Evolutionary conservation across 2,113 vertebrate species (phyloP), one percentile per base, ranked within the genome.

Genomic region (Microcebus murinus): DNA sequence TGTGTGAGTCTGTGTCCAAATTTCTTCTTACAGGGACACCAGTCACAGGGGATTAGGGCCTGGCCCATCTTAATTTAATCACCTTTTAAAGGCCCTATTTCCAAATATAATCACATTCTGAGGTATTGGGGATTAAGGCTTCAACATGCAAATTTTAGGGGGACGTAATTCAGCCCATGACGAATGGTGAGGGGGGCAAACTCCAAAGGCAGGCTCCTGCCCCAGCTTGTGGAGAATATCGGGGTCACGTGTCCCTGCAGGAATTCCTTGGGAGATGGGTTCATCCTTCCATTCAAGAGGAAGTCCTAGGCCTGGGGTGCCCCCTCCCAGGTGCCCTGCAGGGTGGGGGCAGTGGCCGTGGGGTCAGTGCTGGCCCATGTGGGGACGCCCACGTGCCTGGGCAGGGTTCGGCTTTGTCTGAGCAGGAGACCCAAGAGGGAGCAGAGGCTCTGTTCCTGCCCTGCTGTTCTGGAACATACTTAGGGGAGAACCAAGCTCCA

Each of bases 401-500:
- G 15, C 27, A 0, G 0, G 80, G 25, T 89, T 79, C 25, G 1
- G 45, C 48, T 83, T 71, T 79, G 31, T 50, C 34, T 94, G 77
- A 81, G 25, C n/a, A 15, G 34, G 17, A 76, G 63, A 67, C 42
- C 48, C 39, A n/a, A 12, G 5, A 27, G 29, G 57, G 20, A 79
- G 39, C 76, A 52, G 42, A 91, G 65, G 20, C 11, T 7, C 6
- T 36, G 48, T 59, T 8, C 34, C 29, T 85, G 34, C 34, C 61
- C 50, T 48, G 29, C 34, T n/a, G 31, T 88, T 88, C 77, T 9
- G 31, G 85, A 90, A 88, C 57, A 20, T 8, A 11, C 96, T 82
- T 81, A 57, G 8, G 85, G 85, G 90, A 95, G 63, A 82, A 36
- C 67, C 81, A 81, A 71, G 48, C 85, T 65, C 87, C 52, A 39